Evolutionary conservation across 2,888 invertebrate genomes (phyloP).

Genomic region (Zaprionus bogoriensis): DNA sequence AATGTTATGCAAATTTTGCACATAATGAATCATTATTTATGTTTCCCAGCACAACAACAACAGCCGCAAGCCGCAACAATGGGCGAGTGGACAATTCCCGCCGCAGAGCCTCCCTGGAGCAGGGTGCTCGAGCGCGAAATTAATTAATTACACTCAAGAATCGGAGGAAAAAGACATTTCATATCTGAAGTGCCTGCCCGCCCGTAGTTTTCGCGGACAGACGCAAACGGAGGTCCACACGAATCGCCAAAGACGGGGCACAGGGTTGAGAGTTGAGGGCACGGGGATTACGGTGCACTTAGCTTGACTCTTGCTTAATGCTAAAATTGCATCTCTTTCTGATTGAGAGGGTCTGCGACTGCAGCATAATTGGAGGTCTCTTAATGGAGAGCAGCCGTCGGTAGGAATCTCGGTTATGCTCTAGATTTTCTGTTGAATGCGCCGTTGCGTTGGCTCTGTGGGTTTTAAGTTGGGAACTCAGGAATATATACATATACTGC

Average conservation of each 20-base stretch:
- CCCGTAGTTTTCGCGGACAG: constrained; percentile 46
- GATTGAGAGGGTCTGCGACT: constrained; percentile 9
- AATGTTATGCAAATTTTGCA: constrained; percentile 55
- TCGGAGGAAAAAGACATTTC: constrained; percentile 73
- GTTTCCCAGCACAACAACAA: constrained; percentile 23
- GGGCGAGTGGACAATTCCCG: constrained; percentile 4
- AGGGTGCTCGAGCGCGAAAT: constrained; percentile 54
- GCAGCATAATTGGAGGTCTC: constrained; percentile 36
- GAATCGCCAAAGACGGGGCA: too few relatives aligned
- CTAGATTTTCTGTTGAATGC: constrained; percentile 13
- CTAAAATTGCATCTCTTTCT: constrained; percentile 9
- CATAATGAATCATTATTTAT: constrained; percentile 43
- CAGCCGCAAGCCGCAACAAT: constrained; percentile 19
- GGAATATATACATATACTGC: too few relatives aligned
- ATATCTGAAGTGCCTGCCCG: constrained; percentile 53
- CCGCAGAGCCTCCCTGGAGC: neutral
- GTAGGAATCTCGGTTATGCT: constrained; percentile 10
- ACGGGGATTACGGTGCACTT: constrained; percentile 28
- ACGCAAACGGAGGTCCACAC: neutral
- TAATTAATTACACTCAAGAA: constrained; percentile 79
- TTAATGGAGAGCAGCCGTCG: constrained; percentile 8
- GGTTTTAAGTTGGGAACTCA: too few relatives aligned
- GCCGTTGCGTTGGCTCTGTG: too few relatives aligned
- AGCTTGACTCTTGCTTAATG: constrained; percentile 20
- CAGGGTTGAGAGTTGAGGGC: neutral